Evolutionary conservation across 1,140 invertebrate species (phyloP).

Genomic region (Panulirus ornatus): DNA sequence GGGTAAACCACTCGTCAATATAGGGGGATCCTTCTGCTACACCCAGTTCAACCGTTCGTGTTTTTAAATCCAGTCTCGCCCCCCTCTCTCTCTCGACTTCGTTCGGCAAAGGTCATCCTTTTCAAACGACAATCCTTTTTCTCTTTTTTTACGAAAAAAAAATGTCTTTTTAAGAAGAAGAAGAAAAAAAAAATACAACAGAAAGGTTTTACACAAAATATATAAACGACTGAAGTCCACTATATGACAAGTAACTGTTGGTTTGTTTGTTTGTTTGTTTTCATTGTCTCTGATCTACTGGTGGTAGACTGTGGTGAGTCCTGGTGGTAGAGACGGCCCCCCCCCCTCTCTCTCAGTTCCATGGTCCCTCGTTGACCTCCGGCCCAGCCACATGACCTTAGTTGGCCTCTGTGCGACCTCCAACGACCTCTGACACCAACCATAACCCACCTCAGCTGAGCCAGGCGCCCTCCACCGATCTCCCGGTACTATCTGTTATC

Average conservation of each 20-base stretch:
- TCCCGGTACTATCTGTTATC: no score
- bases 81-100: not conserved
- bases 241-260: not conserved
- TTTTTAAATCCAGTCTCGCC: not conserved
- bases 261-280: not conserved
- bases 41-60: no score
- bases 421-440: not conserved
- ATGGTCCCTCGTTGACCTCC: no score
- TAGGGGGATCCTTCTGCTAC: not conserved
- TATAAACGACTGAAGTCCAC: not conserved
- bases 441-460: no score
- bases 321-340: no score
- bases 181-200: no score
- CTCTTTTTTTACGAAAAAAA: no score
- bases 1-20: not conserved
- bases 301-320: not conserved
- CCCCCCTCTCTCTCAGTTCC: no score
- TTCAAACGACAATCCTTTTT: not conserved
- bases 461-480: no score
- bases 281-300: not conserved
- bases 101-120: not conserved
- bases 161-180: no score
- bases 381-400: no score
- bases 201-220: not conserved
- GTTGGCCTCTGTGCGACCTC: not conserved